A percentile compares a stretch with the other conserved stretches of the same genome.
phyloP scores from a whole-genome alignment of 2,888 invertebrate genomes.

The Meteorus colon region DNA sequence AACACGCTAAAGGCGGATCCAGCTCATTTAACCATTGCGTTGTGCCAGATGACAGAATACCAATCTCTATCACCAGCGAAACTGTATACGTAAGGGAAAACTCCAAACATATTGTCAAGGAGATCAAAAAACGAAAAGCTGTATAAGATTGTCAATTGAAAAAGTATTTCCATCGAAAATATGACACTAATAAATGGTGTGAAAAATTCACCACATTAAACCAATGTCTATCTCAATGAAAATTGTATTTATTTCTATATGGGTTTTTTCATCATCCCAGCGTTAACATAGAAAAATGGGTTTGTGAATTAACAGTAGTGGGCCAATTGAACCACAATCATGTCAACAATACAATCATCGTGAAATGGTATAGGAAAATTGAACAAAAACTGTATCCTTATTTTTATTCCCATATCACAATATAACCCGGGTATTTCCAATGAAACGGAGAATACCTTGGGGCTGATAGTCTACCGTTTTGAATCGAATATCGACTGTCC shows the following conservation, averaged over 20 bases:
- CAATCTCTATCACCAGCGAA: conserved; percentile 9
- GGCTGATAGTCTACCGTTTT: conserved; percentile 17
- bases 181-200: no score
- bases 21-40: conserved; percentile 26
- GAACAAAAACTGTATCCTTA: background rate
- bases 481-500: conserved; percentile 41
- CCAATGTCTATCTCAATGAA: no score
- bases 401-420: conserved; percentile 16
- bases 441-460: conserved; percentile 33
- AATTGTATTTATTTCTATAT: no score
- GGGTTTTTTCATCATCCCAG: no score
- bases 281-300: no score
- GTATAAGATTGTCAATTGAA: no score
- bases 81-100: background rate
- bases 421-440: conserved; percentile 11
- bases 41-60: conserved; percentile 19
- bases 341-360: conserved; percentile 8
- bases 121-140: no score
- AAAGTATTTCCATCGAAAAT: no score
- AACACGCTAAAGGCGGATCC: conserved; percentile 71
- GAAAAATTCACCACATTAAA: no score
- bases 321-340: background rate
- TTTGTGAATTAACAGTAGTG: no score
- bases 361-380: background rate
- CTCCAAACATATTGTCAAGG: no score